Conservation (phyloP, 2,888 invertebrate species). For the Alsophila aescularia region DNA sequence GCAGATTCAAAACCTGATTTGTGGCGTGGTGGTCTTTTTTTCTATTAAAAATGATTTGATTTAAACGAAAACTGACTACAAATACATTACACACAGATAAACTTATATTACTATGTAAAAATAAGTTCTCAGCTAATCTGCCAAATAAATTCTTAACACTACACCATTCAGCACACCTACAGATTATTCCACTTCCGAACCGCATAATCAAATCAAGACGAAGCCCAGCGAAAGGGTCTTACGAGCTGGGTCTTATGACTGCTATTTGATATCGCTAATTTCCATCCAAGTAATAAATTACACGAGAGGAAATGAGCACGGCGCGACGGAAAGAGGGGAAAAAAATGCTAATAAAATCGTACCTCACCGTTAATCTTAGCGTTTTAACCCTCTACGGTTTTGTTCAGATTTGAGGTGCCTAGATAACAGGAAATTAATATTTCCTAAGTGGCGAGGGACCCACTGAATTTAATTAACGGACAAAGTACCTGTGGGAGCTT, state of each 20-base stretch:
- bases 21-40: too few relatives aligned
- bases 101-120: too few relatives aligned
- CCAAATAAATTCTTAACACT: neutral
- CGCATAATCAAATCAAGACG: slow-evolving; percentile 57
- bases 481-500: slow-evolving; percentile 46
- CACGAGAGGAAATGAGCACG: slow-evolving; percentile 75
- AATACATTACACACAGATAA: too few relatives aligned
- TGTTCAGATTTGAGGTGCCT: slow-evolving; percentile 60
- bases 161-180: neutral
- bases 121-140: neutral
- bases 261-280: slow-evolving; percentile 76
- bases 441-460: slow-evolving; percentile 49
- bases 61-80: too few relatives aligned
- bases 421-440: slow-evolving; percentile 57
- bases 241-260: slow-evolving; percentile 49
- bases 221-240: slow-evolving; percentile 56
- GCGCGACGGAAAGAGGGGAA: slow-evolving; percentile 73
- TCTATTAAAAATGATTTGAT: too few relatives aligned
- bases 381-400: slow-evolving; percentile 70
- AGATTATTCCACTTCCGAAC: slow-evolving; percentile 28
- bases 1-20: too few relatives aligned
- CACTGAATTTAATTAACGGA: slow-evolving; percentile 55
- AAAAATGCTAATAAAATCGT: slow-evolving; percentile 82
- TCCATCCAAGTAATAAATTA: slow-evolving; percentile 75
- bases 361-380: slow-evolving; percentile 69